Evolutionary conservation across 2,888 invertebrate genomes (phyloP).

Genomic region (Leucoma salicis): DNA sequence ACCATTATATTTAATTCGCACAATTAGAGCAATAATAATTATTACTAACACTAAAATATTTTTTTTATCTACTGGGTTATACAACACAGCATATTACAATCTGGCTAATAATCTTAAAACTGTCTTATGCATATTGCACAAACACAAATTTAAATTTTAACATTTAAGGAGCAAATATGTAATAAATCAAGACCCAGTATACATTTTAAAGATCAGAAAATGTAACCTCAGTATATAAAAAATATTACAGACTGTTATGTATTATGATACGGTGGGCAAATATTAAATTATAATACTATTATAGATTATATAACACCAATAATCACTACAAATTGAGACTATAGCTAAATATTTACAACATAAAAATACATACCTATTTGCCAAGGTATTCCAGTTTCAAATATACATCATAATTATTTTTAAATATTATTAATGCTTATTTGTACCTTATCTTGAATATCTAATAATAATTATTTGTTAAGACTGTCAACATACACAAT

Average conservation of each 20-base stretch:
- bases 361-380: slow-evolving; percentile 7
- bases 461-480: slow-evolving; percentile 6
- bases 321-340: slow-evolving; percentile 19
- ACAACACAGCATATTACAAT: no score
- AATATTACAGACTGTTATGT: slow-evolving; percentile 22
- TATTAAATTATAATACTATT: slow-evolving; percentile 21
- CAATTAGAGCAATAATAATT: not conserved
- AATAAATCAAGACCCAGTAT: slow-evolving; percentile 12
- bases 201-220: not conserved
- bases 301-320: slow-evolving; percentile 13
- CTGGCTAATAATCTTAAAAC: not conserved
- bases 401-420: slow-evolving; percentile 25
- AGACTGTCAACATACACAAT: not conserved
- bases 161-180: not conserved
- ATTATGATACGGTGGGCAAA: slow-evolving; percentile 43
- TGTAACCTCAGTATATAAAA: no score
- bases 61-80: not conserved
- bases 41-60: not conserved
- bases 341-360: slow-evolving; percentile 19
- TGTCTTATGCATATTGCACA: not conserved
- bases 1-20: not conserved
- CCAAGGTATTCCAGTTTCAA: slow-evolving; percentile 11
- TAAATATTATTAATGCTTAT: slow-evolving; percentile 27
- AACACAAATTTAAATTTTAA: not conserved
- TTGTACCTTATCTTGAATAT: slow-evolving; percentile 13